Percentiles rank a stretch among this genome's conserved stretches.
Evolutionary conservation across 2,888 invertebrate species (phyloP).

Genomic region (Microplitis deprimator): DNA sequence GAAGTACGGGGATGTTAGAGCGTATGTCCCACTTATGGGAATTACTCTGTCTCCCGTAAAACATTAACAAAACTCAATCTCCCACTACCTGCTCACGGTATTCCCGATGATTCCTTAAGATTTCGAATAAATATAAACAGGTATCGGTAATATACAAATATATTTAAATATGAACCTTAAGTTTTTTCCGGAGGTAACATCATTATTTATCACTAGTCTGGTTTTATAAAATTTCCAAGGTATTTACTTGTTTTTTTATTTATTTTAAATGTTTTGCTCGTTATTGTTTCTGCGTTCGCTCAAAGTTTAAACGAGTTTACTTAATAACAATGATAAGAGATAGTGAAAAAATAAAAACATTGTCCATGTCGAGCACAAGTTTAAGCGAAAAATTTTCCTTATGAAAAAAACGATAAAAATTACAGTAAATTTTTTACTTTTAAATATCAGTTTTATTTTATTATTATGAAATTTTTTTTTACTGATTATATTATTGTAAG

Average conservation of each 20-base stretch:
- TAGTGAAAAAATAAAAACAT: neutral
- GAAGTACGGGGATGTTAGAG: conserved; percentile 67
- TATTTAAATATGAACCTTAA: neutral
- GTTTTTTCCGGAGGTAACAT: neutral
- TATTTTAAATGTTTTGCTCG: neutral
- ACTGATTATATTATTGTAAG: neutral
- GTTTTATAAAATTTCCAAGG: neutral
- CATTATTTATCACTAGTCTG: neutral
- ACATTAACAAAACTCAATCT: conserved; percentile 50
- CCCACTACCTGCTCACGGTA: conserved; percentile 38
- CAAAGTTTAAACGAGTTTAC: neutral
- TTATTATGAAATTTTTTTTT: neutral
- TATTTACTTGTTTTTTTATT: neutral
- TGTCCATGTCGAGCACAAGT: neutral
- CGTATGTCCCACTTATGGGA: conserved; percentile 69
- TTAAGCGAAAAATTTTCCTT: neutral
- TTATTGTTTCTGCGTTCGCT: neutral
- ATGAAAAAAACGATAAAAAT: neutral
- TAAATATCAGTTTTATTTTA: neutral
- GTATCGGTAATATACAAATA: neutral
- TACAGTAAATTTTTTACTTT: neutral
- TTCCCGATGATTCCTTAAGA: conserved; percentile 9
- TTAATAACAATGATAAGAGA: neutral
- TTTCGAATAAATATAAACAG: conserved; percentile 20
- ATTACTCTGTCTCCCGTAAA: conserved; percentile 58